A percentile compares a stretch with the other conserved stretches of the same genome.
Conservation (phyloP, 2,888 invertebrate species). For the Drosophila prostipennis region DNA sequence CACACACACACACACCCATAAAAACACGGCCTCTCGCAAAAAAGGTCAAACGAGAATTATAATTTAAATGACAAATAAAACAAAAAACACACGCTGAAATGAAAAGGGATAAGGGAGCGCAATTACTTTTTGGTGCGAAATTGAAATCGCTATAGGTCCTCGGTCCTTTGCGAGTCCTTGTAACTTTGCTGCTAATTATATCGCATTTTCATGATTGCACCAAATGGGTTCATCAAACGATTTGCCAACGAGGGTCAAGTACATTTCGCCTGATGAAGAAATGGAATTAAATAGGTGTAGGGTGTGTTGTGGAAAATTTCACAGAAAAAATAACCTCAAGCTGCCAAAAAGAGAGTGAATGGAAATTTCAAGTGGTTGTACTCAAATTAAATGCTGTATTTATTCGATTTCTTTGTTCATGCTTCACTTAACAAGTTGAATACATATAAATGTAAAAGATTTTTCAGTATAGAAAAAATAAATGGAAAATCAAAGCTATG, state of each 20-base stretch:
- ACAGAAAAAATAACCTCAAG: background rate
- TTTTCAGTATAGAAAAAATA: background rate
- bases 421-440: slow-evolving; percentile 1
- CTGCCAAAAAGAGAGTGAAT: slow-evolving; percentile 1
- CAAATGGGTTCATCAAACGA: slow-evolving; percentile 46
- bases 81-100: slow-evolving; percentile 45
- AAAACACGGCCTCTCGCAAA: slow-evolving; percentile 25
- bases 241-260: slow-evolving; percentile 39
- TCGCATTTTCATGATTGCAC: slow-evolving; percentile 45
- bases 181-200: slow-evolving; percentile 43
- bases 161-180: slow-evolving; percentile 36
- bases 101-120: slow-evolving; percentile 50
- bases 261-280: slow-evolving; percentile 23
- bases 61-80: slow-evolving; percentile 55
- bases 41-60: slow-evolving; percentile 58
- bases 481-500: too few species aligned
- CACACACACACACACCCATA: slow-evolving; percentile 2
- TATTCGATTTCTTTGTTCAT: slow-evolving; percentile 4
- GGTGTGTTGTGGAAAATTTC: slow-evolving; percentile 1
- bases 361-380: background rate
- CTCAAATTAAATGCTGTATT: background rate
- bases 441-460: background rate
- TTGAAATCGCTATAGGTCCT: slow-evolving; percentile 62
- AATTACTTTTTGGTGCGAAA: slow-evolving; percentile 64
- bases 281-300: background rate